Conservation (phyloP, 1,140 invertebrate genomes). For the Heliconius himera region DNA sequence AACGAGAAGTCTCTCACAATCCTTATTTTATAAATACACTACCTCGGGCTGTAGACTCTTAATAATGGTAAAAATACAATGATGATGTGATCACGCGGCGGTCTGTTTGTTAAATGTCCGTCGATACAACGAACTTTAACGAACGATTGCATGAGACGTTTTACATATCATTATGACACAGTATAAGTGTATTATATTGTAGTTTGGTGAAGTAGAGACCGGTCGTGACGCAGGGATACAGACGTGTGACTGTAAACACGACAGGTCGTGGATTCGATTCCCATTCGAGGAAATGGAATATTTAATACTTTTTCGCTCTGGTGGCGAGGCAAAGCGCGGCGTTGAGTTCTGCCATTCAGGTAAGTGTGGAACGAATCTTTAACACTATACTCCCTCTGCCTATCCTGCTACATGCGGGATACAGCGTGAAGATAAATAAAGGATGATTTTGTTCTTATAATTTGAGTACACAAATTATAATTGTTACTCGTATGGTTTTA, state of each 20-base stretch:
- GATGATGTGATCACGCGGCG: slow-evolving; percentile 17
- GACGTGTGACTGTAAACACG: too few species aligned
- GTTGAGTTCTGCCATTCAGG: too few species aligned
- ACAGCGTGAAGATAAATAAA: too few species aligned
- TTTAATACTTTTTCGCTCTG: too few species aligned
- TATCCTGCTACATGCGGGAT: too few species aligned
- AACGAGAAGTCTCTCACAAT: not conserved
- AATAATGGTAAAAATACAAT: slow-evolving; percentile 2
- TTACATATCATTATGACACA: slow-evolving; percentile 7
- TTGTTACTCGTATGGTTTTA: too few species aligned
- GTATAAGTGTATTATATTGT: not conserved
- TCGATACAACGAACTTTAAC: slow-evolving; percentile 30
- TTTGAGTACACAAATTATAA: not conserved
- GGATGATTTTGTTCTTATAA: not conserved
- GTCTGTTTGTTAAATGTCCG: slow-evolving; percentile 29
- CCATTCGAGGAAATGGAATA: too few species aligned
- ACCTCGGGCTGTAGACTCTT: not conserved
- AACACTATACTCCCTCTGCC: too few species aligned
- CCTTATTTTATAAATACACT: not conserved
- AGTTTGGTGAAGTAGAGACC: not conserved
- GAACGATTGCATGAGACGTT: slow-evolving; percentile 15
- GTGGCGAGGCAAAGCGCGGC: too few species aligned
- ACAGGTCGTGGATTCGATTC: too few species aligned
- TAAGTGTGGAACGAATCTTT: too few species aligned
- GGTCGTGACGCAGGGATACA: too few species aligned